These are phyloP conservation scores for Hemicrepidius hirtus DNA, from an alignment of 2,888 invertebrate species.

Conservation along the genomic window DNA sequence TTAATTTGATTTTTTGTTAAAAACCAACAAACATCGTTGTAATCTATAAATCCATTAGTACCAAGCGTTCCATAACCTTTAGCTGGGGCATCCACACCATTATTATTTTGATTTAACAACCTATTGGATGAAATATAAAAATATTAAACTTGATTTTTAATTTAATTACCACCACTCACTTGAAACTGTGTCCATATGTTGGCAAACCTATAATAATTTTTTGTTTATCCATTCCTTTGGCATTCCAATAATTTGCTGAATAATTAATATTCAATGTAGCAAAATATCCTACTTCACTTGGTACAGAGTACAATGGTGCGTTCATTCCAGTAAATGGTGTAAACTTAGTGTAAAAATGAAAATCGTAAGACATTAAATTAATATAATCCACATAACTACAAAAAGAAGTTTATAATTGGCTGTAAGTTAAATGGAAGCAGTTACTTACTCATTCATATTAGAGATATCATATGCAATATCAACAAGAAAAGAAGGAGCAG, in stretches of 20 bases:
- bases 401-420: slow-evolving; percentile 14
- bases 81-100: slow-evolving; percentile 82
- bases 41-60: slow-evolving; percentile 80
- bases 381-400: slow-evolving; percentile 86
- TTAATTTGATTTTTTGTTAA: slow-evolving; percentile 74
- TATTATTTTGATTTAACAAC: slow-evolving; percentile 80
- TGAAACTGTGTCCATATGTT: slow-evolving; percentile 89
- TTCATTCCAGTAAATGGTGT: slow-evolving; percentile 91
- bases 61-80: slow-evolving; percentile 82
- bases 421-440: not conserved
- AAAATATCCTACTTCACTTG: slow-evolving; percentile 78
- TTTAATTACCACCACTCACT: slow-evolving; percentile 70
- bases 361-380: slow-evolving; percentile 95
- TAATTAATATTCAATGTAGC: slow-evolving; percentile 87
- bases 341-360: slow-evolving; percentile 83
- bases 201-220: slow-evolving; percentile 92
- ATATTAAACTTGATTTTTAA: too few species aligned
- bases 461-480: slow-evolving; percentile 86
- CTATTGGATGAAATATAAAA: slow-evolving; percentile 67
- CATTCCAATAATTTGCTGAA: slow-evolving; percentile 85
- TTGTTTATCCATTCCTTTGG: slow-evolving; percentile 82
- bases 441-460: slow-evolving; percentile 81
- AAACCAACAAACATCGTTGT: slow-evolving; percentile 82
- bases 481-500: slow-evolving; percentile 85
- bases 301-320: slow-evolving; percentile 82